These are phyloP conservation scores for Tetragnatha montana DNA, from an alignment of 2,888 invertebrate genomes.

Conservation along the genomic window DNA sequence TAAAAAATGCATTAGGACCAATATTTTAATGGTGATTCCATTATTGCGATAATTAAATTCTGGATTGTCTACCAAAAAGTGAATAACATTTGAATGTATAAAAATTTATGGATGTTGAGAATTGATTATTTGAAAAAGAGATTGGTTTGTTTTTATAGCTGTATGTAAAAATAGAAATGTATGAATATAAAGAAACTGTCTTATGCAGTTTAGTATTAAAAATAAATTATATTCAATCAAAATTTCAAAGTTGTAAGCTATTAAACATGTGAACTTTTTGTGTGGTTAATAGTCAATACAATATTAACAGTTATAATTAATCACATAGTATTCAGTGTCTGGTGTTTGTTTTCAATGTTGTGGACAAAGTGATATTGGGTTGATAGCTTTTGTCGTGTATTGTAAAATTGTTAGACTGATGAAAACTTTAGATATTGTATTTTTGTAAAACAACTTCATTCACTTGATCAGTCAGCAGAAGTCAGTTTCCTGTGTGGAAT, in stretches of 20 bases:
- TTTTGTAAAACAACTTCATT: slow-evolving; percentile 5
- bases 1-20: no score
- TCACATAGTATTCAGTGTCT: neutral
- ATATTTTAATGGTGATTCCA: no score
- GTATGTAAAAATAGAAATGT: no score
- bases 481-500: slow-evolving; percentile 2
- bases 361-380: neutral
- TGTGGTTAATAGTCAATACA: neutral
- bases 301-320: neutral
- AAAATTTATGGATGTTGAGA: no score
- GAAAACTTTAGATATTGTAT: slow-evolving; percentile 15
- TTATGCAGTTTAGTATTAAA: neutral
- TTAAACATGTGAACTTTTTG: neutral
- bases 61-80: no score
- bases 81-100: no score
- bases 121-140: no score
- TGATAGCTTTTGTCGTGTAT: neutral
- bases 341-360: neutral
- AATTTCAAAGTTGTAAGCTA: neutral
- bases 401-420: slow-evolving; percentile 1
- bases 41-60: no score
- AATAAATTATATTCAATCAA: neutral
- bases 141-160: no score
- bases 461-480: slow-evolving; percentile 1
- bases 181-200: no score